Evolutionary conservation across 2,113 vertebrate genomes (phyloP).

Genomic region (Ancistrus triradiatus): DNA sequence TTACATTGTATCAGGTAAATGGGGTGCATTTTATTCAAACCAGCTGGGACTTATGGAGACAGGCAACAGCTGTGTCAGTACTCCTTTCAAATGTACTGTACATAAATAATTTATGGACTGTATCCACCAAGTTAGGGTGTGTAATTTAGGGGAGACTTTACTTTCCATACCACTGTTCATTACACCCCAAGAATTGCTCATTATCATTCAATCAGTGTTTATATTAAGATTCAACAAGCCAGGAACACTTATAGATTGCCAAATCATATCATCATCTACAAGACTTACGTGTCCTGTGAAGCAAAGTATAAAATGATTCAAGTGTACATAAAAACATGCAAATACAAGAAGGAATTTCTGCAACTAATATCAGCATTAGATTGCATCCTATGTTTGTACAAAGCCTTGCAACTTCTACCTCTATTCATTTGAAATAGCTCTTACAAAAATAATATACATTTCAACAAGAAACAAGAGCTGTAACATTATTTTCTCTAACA

Average conservation of each 20-base stretch:
- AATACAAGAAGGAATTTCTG: not conserved
- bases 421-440: conserved; percentile 15
- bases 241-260: no score
- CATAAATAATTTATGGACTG: conserved; percentile 67
- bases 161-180: no score
- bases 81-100: conserved; percentile 64
- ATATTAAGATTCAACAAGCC: no score
- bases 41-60: conserved; percentile 11
- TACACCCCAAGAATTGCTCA: no score
- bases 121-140: conserved; percentile 34
- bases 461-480: not conserved
- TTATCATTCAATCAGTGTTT: no score
- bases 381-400: no score
- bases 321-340: not conserved
- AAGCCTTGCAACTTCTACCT: no score
- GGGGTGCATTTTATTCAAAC: conserved; percentile 7
- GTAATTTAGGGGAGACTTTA: no score
- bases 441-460: conserved; percentile 1
- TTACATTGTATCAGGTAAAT: conserved; percentile 16
- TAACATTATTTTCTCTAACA: no score
- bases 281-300: no score
- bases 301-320: not conserved
- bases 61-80: conserved; percentile 59
- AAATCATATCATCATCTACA: no score
- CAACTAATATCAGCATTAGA: no score